These are phyloP conservation scores for Acanthisitta chloris DNA, from an alignment of 2,113 vertebrate genomes.

Conservation along the genomic window DNA sequence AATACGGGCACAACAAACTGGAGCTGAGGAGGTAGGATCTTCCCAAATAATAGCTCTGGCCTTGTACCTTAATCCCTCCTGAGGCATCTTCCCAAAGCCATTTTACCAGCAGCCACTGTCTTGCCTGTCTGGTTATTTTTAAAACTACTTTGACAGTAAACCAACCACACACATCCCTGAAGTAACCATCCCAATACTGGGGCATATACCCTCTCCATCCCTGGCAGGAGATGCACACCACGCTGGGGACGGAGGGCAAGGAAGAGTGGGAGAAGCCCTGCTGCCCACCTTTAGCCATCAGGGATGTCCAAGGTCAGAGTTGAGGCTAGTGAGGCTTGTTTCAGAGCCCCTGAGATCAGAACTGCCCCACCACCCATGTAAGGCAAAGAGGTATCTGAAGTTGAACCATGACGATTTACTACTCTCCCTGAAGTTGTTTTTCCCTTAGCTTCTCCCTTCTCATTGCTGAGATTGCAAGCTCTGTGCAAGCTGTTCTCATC, in stretches of 20 bases:
- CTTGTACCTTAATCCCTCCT: not conserved
- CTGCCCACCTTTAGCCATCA: not conserved
- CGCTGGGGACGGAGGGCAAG: not conserved
- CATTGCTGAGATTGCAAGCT: not conserved
- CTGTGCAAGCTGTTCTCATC: not conserved
- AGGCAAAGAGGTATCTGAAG: not conserved
- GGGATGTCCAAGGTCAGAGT: not conserved
- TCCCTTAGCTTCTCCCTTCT: not conserved
- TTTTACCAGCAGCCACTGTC: not conserved
- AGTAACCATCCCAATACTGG: not conserved
- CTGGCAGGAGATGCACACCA: not conserved
- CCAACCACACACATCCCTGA: not conserved
- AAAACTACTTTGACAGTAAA: not conserved
- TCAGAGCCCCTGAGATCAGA: not conserved
- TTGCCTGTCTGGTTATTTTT: not conserved
- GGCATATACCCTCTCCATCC: not conserved
- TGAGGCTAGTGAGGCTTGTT: not conserved
- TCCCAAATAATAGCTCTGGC: not conserved
- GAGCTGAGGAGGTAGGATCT: not conserved
- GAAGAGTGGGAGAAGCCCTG: fast-evolving
- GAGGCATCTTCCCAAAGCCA: conserved; percentile 2
- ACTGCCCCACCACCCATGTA: not conserved
- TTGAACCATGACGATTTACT: fast-evolving
- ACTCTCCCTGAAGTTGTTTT: not conserved
- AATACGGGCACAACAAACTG: not conserved